These are phyloP conservation scores for Drosophila serrata DNA, from an alignment of 1,140 invertebrate genomes.

Conservation along the genomic window DNA sequence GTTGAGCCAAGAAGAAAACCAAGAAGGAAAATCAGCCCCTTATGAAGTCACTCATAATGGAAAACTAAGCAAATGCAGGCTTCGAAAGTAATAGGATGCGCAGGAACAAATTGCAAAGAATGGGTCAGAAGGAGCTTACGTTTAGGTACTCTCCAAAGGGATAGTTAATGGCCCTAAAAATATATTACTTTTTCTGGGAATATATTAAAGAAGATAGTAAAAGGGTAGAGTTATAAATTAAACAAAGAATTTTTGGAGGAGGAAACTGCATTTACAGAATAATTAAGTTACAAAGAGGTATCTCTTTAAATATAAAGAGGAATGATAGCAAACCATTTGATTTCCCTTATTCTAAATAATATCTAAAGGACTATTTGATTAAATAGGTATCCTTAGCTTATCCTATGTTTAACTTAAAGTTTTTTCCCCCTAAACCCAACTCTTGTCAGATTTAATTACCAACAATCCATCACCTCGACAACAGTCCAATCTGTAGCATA, in stretches of 20 bases:
- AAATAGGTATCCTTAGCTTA: too few relatives aligned
- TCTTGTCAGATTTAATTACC: conserved; percentile 15
- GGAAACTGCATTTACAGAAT: background rate
- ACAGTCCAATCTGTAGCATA: conserved; percentile 34
- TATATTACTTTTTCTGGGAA: background rate
- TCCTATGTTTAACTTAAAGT: background rate
- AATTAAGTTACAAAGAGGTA: background rate
- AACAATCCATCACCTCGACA: conserved; percentile 18
- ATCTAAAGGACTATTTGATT: background rate
- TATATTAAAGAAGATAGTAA: background rate
- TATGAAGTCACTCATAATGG: conserved; percentile 28
- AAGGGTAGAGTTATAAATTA: background rate
- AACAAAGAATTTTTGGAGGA: too few relatives aligned
- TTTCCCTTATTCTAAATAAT: background rate
- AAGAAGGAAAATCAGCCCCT: conserved; percentile 1
- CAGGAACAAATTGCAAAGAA: conserved; percentile 9
- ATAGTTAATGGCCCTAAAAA: background rate
- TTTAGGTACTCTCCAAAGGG: background rate
- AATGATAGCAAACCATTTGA: background rate
- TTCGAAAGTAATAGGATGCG: background rate
- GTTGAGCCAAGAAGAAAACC: conserved; percentile 17
- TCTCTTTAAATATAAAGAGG: background rate
- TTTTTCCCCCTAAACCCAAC: background rate
- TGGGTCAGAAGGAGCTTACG: conserved; percentile 14
- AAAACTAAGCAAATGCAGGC: conserved; percentile 34